A percentile compares a stretch with the other conserved stretches of the same genome.
phyloP scores from a whole-genome alignment of 2,888 invertebrate species.

The Cerastoderma edule region DNA sequence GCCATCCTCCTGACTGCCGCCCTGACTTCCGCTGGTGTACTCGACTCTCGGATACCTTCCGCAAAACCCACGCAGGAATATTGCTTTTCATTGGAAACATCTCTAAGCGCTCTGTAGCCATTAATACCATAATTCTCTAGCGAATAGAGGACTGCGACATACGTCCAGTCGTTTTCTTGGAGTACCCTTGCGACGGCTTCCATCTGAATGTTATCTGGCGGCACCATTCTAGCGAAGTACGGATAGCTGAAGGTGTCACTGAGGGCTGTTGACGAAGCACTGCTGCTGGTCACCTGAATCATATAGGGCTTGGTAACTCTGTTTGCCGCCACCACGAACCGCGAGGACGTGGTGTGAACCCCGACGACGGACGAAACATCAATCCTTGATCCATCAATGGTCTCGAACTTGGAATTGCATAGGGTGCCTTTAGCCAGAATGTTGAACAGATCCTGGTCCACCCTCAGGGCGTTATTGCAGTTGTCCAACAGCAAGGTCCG shows the following conservation, averaged over 20 bases:
- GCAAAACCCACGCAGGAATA: conserved; percentile 64
- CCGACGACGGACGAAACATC: conserved; percentile 73
- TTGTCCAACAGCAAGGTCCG: conserved; percentile 76
- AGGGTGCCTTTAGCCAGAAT: conserved; percentile 79
- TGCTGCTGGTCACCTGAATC: conserved; percentile 84
- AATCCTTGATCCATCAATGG: conserved; percentile 56
- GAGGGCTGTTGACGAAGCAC: conserved; percentile 67
- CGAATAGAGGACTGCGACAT: conserved; percentile 80
- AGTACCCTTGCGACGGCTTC: conserved; percentile 80
- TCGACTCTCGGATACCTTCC: conserved; percentile 47
- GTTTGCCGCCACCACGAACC: conserved; percentile 75
- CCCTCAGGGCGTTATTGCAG: conserved; percentile 73
- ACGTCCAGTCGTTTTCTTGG: conserved; percentile 81
- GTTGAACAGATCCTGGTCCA: conserved; percentile 79
- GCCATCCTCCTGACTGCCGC: conserved; percentile 55
- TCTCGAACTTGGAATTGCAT: conserved; percentile 70
- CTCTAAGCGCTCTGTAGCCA: conserved; percentile 39
- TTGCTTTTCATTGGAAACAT: conserved; percentile 41
- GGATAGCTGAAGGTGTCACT: conserved; percentile 66
- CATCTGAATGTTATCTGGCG: conserved; percentile 70
- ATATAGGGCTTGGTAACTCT: conserved; percentile 85
- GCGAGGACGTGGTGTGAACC: conserved; percentile 75
- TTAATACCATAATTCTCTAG: conserved; percentile 58
- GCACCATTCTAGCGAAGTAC: conserved; percentile 76
- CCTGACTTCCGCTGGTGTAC: conserved; percentile 53